Percentiles rank a stretch among this genome's conserved stretches.
phyloP scores from a whole-genome alignment of 2,797 vertebrate genomes.

The Denticeps clupeoides region DNA sequence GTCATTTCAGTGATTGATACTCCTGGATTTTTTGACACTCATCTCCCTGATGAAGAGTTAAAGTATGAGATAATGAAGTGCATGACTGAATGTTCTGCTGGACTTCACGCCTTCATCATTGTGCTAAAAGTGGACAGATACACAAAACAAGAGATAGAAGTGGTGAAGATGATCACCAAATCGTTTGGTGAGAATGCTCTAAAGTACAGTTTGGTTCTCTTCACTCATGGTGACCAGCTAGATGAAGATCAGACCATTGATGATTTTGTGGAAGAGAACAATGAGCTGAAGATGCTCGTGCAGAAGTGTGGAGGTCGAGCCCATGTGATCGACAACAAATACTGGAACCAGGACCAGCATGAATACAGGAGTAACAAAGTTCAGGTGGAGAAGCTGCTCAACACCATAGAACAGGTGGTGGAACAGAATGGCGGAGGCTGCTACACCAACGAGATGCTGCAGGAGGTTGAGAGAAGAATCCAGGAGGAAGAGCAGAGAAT shows the following conservation, averaged over 20 bases:
- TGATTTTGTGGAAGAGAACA: neutral
- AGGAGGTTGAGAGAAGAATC: neutral
- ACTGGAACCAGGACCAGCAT: constrained; percentile 8
- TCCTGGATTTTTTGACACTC: constrained; percentile 10
- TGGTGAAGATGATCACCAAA: neutral
- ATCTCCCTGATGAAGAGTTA: neutral
- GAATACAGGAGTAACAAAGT: constrained; percentile 1
- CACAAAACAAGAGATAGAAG: constrained; percentile 10
- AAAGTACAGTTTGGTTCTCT: constrained; percentile 5
- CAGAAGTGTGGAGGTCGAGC: constrained; percentile 8
- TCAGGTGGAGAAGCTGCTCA: constrained; percentile 9
- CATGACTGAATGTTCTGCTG: constrained; percentile 20
- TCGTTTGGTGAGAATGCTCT: neutral
- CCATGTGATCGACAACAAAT: constrained; percentile 10
- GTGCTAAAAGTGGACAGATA: constrained; percentile 27
- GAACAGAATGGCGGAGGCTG: neutral
- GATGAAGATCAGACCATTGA: neutral
- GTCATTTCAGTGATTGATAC: constrained; percentile 9
- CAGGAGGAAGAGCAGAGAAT: neutral
- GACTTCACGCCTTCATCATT: constrained; percentile 31
- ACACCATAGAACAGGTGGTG: constrained; percentile 2
- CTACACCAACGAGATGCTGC: constrained; percentile 1
- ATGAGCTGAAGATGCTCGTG: neutral
- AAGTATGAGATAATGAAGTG: constrained; percentile 18
- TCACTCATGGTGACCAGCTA: constrained; percentile 8